These are phyloP conservation scores for Eolophus roseicapilla DNA, from an alignment of 2,113 vertebrate genomes.

Conservation along the genomic window DNA sequence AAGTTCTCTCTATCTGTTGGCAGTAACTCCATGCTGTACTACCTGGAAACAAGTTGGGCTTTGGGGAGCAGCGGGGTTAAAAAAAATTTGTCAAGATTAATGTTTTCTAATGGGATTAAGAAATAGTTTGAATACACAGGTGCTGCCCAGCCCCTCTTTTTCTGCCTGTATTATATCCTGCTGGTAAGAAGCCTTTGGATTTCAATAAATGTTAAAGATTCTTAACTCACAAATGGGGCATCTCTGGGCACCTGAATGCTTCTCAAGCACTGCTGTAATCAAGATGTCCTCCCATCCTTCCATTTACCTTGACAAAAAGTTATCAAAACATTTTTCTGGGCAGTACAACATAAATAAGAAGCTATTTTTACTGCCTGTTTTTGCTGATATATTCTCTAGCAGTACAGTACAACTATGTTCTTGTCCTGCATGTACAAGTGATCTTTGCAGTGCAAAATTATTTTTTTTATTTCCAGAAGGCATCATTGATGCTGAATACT, in stretches of 20 bases:
- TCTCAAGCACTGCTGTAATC: background rate
- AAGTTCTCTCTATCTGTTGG: background rate
- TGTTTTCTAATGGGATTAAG: background rate
- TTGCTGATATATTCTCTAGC: background rate
- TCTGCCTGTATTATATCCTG: background rate
- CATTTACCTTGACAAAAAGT: background rate
- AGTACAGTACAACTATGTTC: background rate
- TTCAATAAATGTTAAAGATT: background rate
- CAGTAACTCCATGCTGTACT: background rate
- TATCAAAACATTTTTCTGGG: background rate
- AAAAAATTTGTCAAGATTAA: background rate
- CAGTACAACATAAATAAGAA: background rate
- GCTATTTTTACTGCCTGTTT: background rate
- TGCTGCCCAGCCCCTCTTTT: background rate
- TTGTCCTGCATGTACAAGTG: background rate
- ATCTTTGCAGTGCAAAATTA: background rate
- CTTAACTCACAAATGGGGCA: background rate
- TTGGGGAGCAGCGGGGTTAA: fast-evolving
- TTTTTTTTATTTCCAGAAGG: background rate
- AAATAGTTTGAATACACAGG: background rate
- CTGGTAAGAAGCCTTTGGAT: background rate
- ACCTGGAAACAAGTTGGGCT: background rate
- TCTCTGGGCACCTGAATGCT: background rate
- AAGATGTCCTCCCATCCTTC: background rate
- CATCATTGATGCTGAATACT: background rate